A percentile compares a stretch with the other conserved stretches of the same genome.
Evolutionary conservation across 2,797 vertebrate genomes (phyloP).

Genomic region (Melopsittacus undulatus): DNA sequence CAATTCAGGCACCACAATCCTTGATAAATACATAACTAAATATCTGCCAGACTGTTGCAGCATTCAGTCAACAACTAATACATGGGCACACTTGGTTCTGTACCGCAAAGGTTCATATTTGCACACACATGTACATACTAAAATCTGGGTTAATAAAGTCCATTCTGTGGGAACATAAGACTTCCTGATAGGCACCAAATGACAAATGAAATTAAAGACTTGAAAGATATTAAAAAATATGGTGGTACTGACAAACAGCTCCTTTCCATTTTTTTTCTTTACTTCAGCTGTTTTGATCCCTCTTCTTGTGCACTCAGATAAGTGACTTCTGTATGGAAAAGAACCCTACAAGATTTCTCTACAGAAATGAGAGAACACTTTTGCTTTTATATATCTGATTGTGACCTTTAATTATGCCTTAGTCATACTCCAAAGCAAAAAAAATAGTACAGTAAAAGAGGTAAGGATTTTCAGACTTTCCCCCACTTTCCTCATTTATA

Average conservation of each 20-base stretch:
- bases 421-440: neutral
- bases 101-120: neutral
- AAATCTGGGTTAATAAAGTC: neutral
- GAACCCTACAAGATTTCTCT: neutral
- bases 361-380: neutral
- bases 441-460: neutral
- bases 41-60: neutral
- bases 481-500: neutral
- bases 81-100: accelerated
- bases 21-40: neutral
- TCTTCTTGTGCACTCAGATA: neutral
- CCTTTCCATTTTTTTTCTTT: neutral
- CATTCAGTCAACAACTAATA: neutral
- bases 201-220: neutral
- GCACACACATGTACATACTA: accelerated
- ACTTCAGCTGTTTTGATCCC: neutral
- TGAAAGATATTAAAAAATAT: neutral
- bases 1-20: neutral
- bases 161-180: neutral
- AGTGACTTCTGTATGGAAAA: neutral
- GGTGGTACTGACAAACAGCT: neutral
- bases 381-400: neutral
- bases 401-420: neutral
- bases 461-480: neutral
- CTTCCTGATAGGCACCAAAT: neutral